Evolutionary conservation across 2,113 vertebrate genomes (phyloP).

Genomic region (Cebus imitator): DNA sequence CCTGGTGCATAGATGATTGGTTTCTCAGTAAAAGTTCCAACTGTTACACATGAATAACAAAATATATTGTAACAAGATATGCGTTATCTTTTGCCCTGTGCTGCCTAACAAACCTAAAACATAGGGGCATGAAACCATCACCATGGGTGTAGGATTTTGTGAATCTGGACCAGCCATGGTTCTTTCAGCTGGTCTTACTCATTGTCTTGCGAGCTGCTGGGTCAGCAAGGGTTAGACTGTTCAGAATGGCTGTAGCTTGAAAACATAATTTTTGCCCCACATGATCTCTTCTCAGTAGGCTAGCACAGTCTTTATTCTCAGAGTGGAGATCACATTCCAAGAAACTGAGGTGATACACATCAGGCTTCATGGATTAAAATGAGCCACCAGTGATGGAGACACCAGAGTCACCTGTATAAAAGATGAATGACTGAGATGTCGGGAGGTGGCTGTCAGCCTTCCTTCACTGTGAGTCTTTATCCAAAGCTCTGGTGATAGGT

Average conservation of each 20-base stretch:
- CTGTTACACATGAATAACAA: neutral
- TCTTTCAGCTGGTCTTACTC: neutral
- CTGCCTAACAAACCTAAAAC: neutral
- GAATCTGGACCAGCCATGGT: too few relatives aligned
- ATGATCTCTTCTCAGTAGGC: neutral
- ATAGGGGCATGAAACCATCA: neutral
- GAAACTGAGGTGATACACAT: neutral
- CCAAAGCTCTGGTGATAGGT: neutral
- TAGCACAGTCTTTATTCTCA: neutral
- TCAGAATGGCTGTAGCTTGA: neutral
- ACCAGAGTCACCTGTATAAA: neutral
- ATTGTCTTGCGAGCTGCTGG: rapidly evolving
- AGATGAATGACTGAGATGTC: neutral
- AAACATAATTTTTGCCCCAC: neutral
- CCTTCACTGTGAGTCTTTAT: neutral
- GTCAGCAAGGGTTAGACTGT: too few relatives aligned
- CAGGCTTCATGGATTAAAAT: neutral
- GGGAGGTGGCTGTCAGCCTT: neutral
- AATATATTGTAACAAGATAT: neutral
- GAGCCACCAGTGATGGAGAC: neutral
- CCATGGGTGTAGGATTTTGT: neutral
- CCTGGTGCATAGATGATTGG: neutral
- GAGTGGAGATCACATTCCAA: neutral
- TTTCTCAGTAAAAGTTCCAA: neutral
- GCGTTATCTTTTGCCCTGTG: neutral